phyloP scores from a whole-genome alignment of 1,140 invertebrate genomes.

The Eueides isabella region DNA sequence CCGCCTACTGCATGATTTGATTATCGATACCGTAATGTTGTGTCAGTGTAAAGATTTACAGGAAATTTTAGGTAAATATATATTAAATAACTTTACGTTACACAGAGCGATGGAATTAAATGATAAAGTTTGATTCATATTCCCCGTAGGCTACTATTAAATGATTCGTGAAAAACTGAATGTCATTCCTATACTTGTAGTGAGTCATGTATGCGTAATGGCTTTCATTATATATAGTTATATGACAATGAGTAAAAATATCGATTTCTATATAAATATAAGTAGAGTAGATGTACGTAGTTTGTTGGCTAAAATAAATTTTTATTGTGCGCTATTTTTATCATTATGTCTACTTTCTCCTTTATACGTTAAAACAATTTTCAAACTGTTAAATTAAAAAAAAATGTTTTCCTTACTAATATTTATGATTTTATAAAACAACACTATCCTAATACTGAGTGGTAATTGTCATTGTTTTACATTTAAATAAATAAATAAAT shows the following conservation, averaged over 20 bases:
- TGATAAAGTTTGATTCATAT: not conserved
- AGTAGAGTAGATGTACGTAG: not conserved
- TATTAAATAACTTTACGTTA: not conserved
- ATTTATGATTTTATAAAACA: not conserved
- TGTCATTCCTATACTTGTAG: slow-evolving; percentile 3
- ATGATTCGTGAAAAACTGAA: slow-evolving; percentile 9
- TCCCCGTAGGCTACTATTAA: not conserved
- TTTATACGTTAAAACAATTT: not conserved
- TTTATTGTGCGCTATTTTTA: not conserved
- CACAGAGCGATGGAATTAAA: not conserved
- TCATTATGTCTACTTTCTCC: not conserved
- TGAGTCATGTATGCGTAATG: slow-evolving; percentile 1
- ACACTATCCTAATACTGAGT: not conserved
- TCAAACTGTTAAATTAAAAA: not conserved
- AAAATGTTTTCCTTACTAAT: too few relatives aligned
- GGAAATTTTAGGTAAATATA: not conserved
- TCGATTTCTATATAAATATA: slow-evolving; percentile 10
- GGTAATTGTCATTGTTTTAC: not conserved
- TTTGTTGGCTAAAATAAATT: not conserved
- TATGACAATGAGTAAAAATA: slow-evolving; percentile 8
- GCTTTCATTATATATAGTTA: not conserved
- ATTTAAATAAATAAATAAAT: not conserved
- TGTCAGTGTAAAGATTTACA: not conserved
- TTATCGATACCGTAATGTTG: too few relatives aligned
- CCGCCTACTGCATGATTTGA: not conserved